Base-by-base conservation (phyloP, 2,113 vertebrate genomes). In the Amphilophus citrinellus region DNA sequence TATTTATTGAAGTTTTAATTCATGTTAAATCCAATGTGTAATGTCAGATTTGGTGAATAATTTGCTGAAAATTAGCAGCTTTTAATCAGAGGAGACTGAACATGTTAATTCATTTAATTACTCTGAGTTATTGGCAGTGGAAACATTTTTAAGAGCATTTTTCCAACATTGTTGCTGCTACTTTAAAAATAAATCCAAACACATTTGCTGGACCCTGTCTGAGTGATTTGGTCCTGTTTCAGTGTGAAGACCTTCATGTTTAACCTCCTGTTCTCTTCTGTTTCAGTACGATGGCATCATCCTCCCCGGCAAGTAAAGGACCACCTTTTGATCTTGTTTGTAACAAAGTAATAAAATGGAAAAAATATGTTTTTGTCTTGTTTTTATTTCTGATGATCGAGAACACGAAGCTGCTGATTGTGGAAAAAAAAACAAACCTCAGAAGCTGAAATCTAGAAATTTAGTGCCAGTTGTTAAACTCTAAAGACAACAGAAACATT, bases 231-330 rank as follows among this genome's bases (percentile, higher is more conserved):
- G 24, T 53, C 4, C 15, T 18, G 1, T 80, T 50, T 8, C 18
- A 35, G 15, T n/a, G 57, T 3, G 10, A 32, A 39, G 65, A 39
- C 1, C 5, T 22, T 39, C 3, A 9, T 4, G 24, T 32, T n/a
- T 32, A 61, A 56, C 30, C 5, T 5, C 14, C 0, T 24, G 2
- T 44, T 61, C 2, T 30, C 13, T 11, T 27, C 1, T 65, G 59
- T 84, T 75, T 66, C 96, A 99, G 98, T 99, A 99, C 35, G 98
- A 99, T 92, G 98, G 98, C 47, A 97, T 99, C 96, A 99, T 99
- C 94, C 98, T 99, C 92, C 98, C 98, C 87, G 98, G 98, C 77
- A 99, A 99, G 96, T 99, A 93, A 97, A 93, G 90, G 84, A 92
- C 87, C 91, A 83, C 84, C 78, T 86, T 88, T 84, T 90, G 22